These are phyloP conservation scores for Felis catus DNA, from an alignment of 2,113 vertebrate genomes.

Conservation along the genomic window F.catus_Fca126_mat1.0 CM031423.1:71336001-71336500, in stretches of 20 bases:
- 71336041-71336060: too few species aligned
- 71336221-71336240: not conserved
- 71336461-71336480: not conserved
- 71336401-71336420: not conserved
- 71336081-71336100: not conserved
- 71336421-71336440: not conserved
- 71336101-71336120: not conserved
- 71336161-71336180: not conserved
- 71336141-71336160: not conserved
- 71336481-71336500: not conserved
- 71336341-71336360: not conserved
- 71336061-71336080: not conserved
- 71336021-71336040: too few species aligned
- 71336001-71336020: too few species aligned
- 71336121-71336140: not conserved
- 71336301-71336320: not conserved
- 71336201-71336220: not conserved
- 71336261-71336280: not conserved
- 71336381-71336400: not conserved
- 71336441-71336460: not conserved
- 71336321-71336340: not conserved
- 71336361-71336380: not conserved
- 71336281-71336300: not conserved
- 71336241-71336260: not conserved
- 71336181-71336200: not conserved